phyloP scores from a whole-genome alignment of 2,113 vertebrate genomes.

The Empidonax traillii region DNA sequence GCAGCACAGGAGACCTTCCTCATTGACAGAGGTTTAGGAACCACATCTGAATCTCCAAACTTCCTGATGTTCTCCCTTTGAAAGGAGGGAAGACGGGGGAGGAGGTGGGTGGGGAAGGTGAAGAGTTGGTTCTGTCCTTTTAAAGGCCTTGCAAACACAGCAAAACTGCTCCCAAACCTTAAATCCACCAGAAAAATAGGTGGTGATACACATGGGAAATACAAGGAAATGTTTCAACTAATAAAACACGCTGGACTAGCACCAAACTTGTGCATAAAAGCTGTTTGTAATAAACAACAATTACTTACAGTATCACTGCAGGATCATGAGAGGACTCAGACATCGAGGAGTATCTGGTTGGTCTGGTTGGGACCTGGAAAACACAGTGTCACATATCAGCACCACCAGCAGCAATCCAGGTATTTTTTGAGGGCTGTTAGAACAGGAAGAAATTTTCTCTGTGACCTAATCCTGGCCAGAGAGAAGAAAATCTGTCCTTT shows the following conservation, averaged over 20 bases:
- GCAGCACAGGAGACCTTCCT: neutral
- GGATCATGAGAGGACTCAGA: neutral
- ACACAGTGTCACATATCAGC: neutral
- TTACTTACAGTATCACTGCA: neutral
- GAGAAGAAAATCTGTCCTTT: neutral
- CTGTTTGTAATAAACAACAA: neutral
- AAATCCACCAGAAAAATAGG: neutral
- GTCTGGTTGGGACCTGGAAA: slow-evolving; percentile 13
- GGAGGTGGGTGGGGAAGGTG: neutral
- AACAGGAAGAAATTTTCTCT: neutral
- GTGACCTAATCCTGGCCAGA: neutral
- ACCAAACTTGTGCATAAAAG: neutral
- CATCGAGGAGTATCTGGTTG: neutral
- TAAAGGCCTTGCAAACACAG: neutral
- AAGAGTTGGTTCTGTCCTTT: neutral
- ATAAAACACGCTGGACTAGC: neutral
- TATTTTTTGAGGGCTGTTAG: neutral
- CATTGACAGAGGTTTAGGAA: neutral
- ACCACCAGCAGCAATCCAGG: neutral
- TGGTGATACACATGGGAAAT: neutral
- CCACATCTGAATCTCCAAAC: slow-evolving; percentile 13
- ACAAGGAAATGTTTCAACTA: neutral
- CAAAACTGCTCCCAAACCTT: neutral
- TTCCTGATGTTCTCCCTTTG: slow-evolving; percentile 20
- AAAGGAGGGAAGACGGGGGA: slow-evolving; percentile 10